A percentile compares a stretch with the other conserved stretches of the same genome.
Conservation (phyloP, 2,113 vertebrate species). For the Sphyrna mokarran region DNA sequence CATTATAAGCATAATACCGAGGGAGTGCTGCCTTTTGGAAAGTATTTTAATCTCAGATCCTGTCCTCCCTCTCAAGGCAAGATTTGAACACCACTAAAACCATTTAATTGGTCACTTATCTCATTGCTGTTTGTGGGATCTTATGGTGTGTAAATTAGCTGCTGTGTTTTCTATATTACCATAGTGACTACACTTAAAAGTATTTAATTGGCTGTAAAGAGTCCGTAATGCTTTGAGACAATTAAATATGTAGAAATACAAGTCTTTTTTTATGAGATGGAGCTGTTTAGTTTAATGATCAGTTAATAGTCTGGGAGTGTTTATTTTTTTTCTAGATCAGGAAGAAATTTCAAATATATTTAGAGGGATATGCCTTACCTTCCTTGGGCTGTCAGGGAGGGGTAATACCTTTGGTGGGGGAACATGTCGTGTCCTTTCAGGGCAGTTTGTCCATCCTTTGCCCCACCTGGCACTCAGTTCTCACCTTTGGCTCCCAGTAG, state of each 20-base stretch:
- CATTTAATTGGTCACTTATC: neutral
- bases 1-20: too few species aligned
- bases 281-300: neutral
- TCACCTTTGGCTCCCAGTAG: too few species aligned
- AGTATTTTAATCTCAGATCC: neutral
- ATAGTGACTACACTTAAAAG: neutral
- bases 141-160: neutral
- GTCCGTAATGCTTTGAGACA: neutral
- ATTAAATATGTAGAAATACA: neutral
- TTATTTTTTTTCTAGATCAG: neutral
- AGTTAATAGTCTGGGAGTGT: neutral
- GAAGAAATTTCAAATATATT: neutral
- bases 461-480: too few species aligned
- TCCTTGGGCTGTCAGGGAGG: neutral
- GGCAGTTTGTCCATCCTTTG: too few species aligned
- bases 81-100: neutral
- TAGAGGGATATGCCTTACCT: neutral
- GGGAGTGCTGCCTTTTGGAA: neutral
- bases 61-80: neutral
- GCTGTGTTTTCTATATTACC: neutral
- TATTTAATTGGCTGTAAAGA: neutral
- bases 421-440: too few species aligned
- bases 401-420: too few species aligned
- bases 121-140: neutral
- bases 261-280: neutral